phyloP scores from a whole-genome alignment of 2,797 vertebrate genomes.

The Gastrophryne carolinensis region DNA sequence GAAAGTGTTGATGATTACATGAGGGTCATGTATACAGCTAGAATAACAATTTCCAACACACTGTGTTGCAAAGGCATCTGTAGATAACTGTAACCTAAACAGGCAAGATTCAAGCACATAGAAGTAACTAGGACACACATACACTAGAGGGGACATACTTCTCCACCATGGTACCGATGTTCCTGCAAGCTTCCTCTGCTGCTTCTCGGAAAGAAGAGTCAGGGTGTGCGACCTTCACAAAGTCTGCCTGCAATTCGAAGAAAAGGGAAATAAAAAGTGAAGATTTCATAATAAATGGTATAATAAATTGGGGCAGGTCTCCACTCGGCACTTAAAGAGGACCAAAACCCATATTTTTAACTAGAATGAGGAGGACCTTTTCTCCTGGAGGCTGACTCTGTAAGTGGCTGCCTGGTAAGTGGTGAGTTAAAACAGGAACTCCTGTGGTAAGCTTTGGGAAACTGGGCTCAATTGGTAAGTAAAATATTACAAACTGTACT shows the following conservation, averaged over 20 bases:
- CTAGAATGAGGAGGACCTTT: no score
- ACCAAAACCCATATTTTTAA: no score
- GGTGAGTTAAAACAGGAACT: no score
- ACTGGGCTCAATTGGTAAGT: no score
- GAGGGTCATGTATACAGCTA: not conserved
- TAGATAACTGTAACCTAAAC: not conserved
- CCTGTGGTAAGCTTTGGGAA: no score
- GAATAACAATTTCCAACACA: not conserved
- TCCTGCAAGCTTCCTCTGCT: constrained; percentile 90
- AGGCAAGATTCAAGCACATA: not conserved
- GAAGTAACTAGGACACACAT: not conserved
- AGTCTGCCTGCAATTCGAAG: constrained; percentile 81
- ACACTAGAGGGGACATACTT: constrained; percentile 73
- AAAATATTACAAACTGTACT: no score
- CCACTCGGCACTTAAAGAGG: no score
- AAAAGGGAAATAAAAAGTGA: no score
- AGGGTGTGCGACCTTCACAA: constrained; percentile 93
- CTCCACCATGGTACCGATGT: constrained; percentile 90
- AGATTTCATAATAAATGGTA: no score
- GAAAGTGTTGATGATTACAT: not conserved
- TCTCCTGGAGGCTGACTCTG: no score
- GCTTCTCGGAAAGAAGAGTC: constrained; percentile 85
- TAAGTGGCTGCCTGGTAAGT: no score
- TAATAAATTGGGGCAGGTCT: no score
- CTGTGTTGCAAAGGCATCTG: not conserved